Percentiles rank a stretch among this genome's conserved stretches.
Conservation (phyloP, 2,888 invertebrate species). For the Magallana nippona region DNA sequence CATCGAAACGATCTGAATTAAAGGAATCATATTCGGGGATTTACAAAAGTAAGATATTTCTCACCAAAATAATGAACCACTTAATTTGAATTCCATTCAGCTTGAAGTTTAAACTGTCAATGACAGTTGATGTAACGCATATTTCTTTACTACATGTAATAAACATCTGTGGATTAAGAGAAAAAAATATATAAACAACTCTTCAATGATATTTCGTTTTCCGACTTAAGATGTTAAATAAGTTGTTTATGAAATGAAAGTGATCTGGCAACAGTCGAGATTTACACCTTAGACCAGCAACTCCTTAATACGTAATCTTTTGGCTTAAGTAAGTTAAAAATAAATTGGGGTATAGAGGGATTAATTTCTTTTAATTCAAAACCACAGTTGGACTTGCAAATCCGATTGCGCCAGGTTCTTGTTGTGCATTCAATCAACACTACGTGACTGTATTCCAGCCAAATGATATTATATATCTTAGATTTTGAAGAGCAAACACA, state of each 20-base stretch:
- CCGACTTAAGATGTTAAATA: neutral
- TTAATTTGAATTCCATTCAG: neutral
- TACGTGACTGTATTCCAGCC: neutral
- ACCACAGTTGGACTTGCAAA: slow-evolving; percentile 20
- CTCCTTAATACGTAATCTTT: neutral
- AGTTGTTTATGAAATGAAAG: neutral
- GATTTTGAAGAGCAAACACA: neutral
- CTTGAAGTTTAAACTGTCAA: neutral
- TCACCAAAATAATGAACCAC: neutral
- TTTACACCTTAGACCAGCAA: neutral
- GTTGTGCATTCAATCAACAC: neutral
- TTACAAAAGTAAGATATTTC: neutral
- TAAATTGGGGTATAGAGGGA: slow-evolving; percentile 14
- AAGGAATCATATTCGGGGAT: neutral
- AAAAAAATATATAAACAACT: neutral
- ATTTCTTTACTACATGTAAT: too few species aligned
- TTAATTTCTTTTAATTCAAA: slow-evolving; percentile 7
- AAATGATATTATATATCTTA: slow-evolving; percentile 10
- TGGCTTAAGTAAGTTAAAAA: slow-evolving; percentile 22
- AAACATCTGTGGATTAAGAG: too few species aligned
- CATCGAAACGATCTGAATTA: neutral
- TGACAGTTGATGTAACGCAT: too few species aligned
- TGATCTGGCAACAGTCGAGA: neutral
- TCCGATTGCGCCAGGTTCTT: slow-evolving; percentile 9
- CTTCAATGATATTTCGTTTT: neutral